These are phyloP conservation scores for Anoura caudifer DNA, from an alignment of 2,113 vertebrate genomes.

Conservation along the genomic window DNA sequence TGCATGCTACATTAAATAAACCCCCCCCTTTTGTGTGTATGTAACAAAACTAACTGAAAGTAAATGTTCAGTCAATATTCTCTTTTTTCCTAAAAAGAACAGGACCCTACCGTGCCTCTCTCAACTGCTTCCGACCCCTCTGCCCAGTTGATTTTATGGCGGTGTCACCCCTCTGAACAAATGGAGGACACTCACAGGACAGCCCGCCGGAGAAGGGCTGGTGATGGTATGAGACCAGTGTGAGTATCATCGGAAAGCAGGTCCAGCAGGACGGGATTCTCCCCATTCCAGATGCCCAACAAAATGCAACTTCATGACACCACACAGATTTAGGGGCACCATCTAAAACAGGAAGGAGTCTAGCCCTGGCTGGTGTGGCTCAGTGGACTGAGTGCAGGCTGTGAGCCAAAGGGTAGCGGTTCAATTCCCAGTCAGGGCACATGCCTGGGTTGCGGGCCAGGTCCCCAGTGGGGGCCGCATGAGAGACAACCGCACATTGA, in stretches of 20 bases:
- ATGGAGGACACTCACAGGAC: background rate
- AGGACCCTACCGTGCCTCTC: background rate
- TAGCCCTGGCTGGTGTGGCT: no score
- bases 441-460: no score
- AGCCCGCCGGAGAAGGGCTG: background rate
- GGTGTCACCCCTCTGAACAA: background rate
- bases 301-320: background rate
- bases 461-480: no score
- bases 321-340: background rate
- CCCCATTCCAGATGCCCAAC: background rate
- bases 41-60: slow-evolving; percentile 29
- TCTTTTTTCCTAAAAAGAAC: background rate
- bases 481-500: no score
- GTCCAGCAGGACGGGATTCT: background rate
- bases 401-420: no score
- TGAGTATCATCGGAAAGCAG: background rate
- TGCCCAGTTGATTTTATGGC: background rate
- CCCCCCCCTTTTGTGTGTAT: background rate
- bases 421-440: no score
- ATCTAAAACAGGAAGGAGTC: no score
- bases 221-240: rapidly evolving
- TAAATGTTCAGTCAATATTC: background rate
- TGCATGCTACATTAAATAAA: background rate
- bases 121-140: background rate
- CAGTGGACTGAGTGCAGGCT: no score